Conservation (phyloP, 2,797 vertebrate genomes). For the Serranus cabrilla region DNA sequence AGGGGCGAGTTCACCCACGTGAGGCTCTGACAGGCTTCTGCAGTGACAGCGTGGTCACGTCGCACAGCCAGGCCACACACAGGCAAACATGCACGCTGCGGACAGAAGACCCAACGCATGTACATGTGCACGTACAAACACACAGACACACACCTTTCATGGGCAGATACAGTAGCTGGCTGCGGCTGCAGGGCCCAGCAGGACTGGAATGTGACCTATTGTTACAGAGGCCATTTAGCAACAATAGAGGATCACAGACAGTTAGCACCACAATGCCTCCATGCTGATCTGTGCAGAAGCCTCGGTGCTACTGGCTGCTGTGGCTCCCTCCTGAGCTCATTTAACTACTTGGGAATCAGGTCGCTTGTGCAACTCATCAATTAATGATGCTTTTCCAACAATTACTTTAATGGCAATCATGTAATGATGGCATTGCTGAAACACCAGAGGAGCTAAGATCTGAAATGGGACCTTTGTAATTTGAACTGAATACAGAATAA, state of each 20-base stretch:
- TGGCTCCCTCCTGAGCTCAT: slow-evolving; percentile 55
- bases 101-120: background rate
- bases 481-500: slow-evolving; percentile 13
- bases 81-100: slow-evolving; percentile 29
- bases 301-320: slow-evolving; percentile 38
- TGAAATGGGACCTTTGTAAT: slow-evolving; percentile 7
- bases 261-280: slow-evolving; percentile 76
- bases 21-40: slow-evolving; percentile 33
- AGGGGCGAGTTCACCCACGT: slow-evolving; percentile 36
- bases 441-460: slow-evolving; percentile 34
- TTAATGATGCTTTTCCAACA: slow-evolving; percentile 70
- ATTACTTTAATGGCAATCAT: slow-evolving; percentile 66
- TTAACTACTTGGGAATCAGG: slow-evolving; percentile 75
- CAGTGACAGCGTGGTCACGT: slow-evolving; percentile 24
- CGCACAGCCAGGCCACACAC: slow-evolving; percentile 55
- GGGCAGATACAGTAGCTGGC: slow-evolving; percentile 50
- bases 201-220: slow-evolving; percentile 76
- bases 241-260: slow-evolving; percentile 74
- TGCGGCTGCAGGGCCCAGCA: slow-evolving; percentile 42
- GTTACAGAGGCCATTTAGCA: slow-evolving; percentile 61
- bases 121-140: background rate
- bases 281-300: slow-evolving; percentile 67
- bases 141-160: slow-evolving; percentile 27
- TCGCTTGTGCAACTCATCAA: slow-evolving; percentile 71
- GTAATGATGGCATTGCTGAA: slow-evolving; percentile 37